Conservation (phyloP, 2,797 vertebrate species). For the Onychomys torridus region DNA sequence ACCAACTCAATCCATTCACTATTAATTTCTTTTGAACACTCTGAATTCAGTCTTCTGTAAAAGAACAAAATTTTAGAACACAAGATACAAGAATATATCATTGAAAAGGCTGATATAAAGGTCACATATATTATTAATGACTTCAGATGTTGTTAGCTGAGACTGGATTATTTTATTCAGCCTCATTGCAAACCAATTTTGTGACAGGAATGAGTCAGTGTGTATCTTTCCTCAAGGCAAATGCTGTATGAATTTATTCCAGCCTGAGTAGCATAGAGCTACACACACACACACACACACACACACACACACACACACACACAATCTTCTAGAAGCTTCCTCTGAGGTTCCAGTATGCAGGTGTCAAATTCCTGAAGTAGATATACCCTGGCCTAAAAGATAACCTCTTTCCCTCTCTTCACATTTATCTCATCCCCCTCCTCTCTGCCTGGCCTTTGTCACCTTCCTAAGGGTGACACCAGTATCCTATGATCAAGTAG, state of each 20-base stretch:
- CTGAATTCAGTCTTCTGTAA: neutral
- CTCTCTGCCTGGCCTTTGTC: neutral
- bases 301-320: neutral
- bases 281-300: neutral
- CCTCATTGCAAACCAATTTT: neutral
- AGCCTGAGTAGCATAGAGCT: neutral
- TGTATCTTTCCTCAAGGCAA: slow-evolving; percentile 8
- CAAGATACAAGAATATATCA: neutral
- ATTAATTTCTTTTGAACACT: neutral
- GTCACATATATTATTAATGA: neutral
- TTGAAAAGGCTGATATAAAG: neutral
- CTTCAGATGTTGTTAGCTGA: neutral
- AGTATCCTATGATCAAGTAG: neutral
- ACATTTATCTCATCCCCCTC: too few relatives aligned
- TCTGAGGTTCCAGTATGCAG: neutral
- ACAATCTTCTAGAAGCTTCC: neutral
- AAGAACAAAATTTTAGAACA: neutral
- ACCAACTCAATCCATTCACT: neutral
- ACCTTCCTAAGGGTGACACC: neutral
- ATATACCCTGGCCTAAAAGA: neutral
- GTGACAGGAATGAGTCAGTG: neutral
- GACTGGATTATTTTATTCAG: neutral
- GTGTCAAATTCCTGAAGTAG: neutral
- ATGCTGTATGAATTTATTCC: neutral
- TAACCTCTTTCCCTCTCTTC: neutral